Conservation (phyloP, 2,113 vertebrate genomes). For the Brachypodius melanocephalos region DNA sequence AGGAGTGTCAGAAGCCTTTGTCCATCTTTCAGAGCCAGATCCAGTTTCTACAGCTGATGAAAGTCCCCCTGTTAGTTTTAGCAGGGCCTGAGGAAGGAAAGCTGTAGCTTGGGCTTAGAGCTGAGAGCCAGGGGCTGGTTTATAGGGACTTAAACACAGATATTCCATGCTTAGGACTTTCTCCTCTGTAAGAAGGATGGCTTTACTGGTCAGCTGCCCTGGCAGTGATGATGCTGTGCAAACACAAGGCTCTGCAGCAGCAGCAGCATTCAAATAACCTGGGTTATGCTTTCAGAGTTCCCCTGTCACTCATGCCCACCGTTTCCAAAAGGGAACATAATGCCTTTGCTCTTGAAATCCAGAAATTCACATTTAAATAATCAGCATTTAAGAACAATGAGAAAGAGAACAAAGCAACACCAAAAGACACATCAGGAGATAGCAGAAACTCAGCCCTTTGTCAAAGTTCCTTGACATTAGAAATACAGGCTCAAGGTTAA, state of each 20-base stretch:
- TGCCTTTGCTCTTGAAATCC: background rate
- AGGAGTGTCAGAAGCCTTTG: constrained; percentile 23
- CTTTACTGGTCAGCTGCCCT: background rate
- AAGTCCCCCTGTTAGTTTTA: background rate
- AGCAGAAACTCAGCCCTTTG: background rate
- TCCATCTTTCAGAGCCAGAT: constrained; percentile 38
- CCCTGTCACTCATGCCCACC: fast-evolving
- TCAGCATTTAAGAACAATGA: background rate
- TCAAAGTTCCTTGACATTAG: background rate
- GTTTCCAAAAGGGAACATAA: background rate
- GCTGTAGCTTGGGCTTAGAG: background rate
- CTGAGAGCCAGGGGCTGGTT: background rate
- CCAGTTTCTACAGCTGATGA: background rate
- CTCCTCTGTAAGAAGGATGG: background rate
- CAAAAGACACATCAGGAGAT: background rate
- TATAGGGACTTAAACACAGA: background rate
- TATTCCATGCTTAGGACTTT: background rate
- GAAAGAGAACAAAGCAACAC: background rate
- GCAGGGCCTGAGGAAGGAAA: background rate
- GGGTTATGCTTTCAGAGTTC: background rate
- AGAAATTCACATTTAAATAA: background rate
- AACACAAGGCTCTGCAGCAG: background rate
- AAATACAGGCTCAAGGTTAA: background rate
- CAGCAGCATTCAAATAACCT: background rate
- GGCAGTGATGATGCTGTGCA: background rate